phyloP scores from a whole-genome alignment of 2,888 invertebrate genomes.

The Bedellia somnulentella region DNA sequence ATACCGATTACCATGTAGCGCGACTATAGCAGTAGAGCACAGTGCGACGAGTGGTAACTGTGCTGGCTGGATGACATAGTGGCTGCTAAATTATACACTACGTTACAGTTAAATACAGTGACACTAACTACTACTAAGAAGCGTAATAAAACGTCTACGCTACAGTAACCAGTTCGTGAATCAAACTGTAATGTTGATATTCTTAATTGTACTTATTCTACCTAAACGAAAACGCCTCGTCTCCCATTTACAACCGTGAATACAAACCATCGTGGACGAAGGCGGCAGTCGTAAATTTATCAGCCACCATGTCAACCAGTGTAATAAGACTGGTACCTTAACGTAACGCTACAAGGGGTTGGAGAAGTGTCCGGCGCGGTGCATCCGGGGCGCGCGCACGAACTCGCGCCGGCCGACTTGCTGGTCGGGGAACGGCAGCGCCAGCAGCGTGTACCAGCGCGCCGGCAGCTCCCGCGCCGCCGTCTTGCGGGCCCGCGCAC shows the following conservation, averaged over 20 bases:
- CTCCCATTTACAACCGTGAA: too few species aligned
- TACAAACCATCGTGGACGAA: conserved; percentile 9
- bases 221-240: too few species aligned
- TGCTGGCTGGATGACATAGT: conserved; percentile 21
- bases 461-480: conserved; percentile 68
- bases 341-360: conserved; percentile 68
- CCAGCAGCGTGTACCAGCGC: conserved; percentile 87
- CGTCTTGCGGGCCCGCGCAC: conserved; percentile 33
- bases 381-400: conserved; percentile 70
- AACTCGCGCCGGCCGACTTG: conserved; percentile 86
- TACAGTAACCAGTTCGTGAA: too few species aligned
- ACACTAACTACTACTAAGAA: too few species aligned
- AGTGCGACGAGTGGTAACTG: conserved; percentile 9
- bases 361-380: conserved; percentile 87
- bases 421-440: conserved; percentile 91
- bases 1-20: too few species aligned
- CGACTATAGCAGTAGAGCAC: too few species aligned
- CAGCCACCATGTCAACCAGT: conserved; percentile 40
- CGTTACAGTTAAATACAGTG: too few species aligned
- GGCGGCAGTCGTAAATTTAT: conserved; percentile 12
- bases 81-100: conserved; percentile 18
- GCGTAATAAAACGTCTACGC: too few species aligned
- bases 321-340: conserved; percentile 26
- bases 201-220: too few species aligned
- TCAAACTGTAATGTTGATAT: too few species aligned